phyloP scores from a whole-genome alignment of 2,797 vertebrate species.

The Silurus lanzhouensis region DNA sequence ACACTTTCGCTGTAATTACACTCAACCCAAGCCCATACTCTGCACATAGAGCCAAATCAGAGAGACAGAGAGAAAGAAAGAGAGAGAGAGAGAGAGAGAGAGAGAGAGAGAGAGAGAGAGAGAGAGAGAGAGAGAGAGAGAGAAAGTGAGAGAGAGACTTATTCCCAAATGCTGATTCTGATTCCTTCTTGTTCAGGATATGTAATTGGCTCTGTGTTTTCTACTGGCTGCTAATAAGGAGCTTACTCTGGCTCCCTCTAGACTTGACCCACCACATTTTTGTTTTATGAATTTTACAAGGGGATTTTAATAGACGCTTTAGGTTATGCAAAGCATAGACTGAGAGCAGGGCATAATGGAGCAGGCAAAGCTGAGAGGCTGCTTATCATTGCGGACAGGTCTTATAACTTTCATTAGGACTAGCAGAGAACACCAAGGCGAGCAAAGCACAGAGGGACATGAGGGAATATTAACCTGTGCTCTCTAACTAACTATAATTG shows the following conservation, averaged over 20 bases:
- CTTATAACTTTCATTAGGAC: conserved; percentile 99
- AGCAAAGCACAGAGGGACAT: conserved; percentile 80
- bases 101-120: conserved; percentile 62
- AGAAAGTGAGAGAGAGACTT: conserved; percentile 79
- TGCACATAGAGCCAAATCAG: conserved; percentile 78
- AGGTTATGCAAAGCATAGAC: conserved; percentile 99
- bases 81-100: conserved; percentile 68
- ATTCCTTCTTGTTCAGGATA: conserved; percentile 94
- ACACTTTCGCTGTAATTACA: conserved; percentile 99
- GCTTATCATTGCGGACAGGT: conserved; percentile 99
- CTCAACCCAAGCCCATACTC: conserved; percentile 82
- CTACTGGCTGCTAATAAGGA: conserved; percentile 99
- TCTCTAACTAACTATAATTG: conserved; percentile 95
- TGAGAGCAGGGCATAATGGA: conserved; percentile 94
- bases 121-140: conserved; percentile 67
- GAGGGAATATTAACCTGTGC: conserved; percentile 99
- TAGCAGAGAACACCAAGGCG: conserved; percentile 87
- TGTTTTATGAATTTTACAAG: conserved; percentile 99
- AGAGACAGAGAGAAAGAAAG: conserved; percentile 74
- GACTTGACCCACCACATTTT: conserved; percentile 99
- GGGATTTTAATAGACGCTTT: conserved; percentile 99
- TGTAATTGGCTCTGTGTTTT: conserved; percentile 99
- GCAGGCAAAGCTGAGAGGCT: conserved; percentile 89
- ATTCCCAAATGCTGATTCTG: conserved; percentile 94
- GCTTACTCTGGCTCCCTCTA: conserved; percentile 99